Conservation (phyloP, 2,888 invertebrate species). For the Acrobasis suavella region DNA sequence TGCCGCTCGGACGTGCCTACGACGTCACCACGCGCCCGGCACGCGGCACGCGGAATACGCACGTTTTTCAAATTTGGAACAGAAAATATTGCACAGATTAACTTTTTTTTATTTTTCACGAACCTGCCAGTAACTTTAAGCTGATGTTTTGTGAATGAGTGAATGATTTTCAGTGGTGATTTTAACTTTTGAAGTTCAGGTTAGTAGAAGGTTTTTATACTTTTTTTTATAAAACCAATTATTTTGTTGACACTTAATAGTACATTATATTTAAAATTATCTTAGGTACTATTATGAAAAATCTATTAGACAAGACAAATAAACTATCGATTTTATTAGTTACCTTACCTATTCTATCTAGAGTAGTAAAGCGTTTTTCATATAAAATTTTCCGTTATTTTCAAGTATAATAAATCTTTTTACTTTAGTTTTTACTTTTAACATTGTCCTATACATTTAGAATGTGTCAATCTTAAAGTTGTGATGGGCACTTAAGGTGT, state of each 20-base stretch:
- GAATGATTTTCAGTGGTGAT: constrained; percentile 19
- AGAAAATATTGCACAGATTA: constrained; percentile 16
- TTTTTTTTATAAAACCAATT: background rate
- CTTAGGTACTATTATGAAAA: no score
- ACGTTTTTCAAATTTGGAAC: constrained; percentile 33
- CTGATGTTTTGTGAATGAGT: constrained; percentile 19
- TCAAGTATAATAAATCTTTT: no score
- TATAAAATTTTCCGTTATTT: no score
- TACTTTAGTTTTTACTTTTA: no score
- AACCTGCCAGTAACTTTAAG: constrained; percentile 7
- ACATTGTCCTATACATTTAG: no score
- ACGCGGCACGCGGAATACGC: constrained; percentile 51
- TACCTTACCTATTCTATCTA: no score
- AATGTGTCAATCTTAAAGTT: no score
- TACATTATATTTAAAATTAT: background rate
- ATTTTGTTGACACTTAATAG: background rate
- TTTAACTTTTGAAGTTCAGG: constrained; percentile 12
- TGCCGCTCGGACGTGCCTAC: constrained; percentile 57
- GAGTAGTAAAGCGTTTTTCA: no score
- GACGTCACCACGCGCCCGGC: constrained; percentile 44
- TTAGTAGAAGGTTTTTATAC: constrained; percentile 2
- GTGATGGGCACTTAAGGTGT: no score
- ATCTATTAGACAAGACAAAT: no score
- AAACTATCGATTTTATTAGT: no score
- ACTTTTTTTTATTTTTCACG: background rate